Evolutionary conservation across 2,113 vertebrate genomes (phyloP).

Genomic region (Charadrius vociferus): DNA sequence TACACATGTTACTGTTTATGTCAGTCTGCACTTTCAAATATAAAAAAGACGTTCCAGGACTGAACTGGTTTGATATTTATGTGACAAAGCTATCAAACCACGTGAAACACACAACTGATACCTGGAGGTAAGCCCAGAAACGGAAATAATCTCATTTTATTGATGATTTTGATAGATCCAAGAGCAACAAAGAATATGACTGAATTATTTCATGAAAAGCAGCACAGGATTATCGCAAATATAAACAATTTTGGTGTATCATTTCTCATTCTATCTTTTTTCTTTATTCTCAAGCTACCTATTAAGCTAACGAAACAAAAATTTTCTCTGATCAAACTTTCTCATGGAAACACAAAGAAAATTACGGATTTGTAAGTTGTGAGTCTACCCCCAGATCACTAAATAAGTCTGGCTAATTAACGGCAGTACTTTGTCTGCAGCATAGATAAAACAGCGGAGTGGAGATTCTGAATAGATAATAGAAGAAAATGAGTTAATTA

Average conservation of each 20-base stretch:
- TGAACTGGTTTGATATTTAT: background rate
- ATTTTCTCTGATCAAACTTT: background rate
- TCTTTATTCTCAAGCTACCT: background rate
- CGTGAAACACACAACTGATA: background rate
- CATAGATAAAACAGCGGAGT: background rate
- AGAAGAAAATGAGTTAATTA: background rate
- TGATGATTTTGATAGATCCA: background rate
- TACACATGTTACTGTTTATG: background rate
- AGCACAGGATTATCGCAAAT: background rate
- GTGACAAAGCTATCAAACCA: slow-evolving; percentile 26
- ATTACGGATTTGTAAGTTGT: background rate
- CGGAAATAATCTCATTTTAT: background rate
- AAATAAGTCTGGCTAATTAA: background rate
- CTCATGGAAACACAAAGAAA: background rate
- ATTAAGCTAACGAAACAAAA: background rate
- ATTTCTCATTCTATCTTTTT: background rate
- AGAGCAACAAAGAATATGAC: background rate
- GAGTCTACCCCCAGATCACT: background rate
- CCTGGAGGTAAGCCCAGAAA: slow-evolving; percentile 13
- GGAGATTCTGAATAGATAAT: background rate
- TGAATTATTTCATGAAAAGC: background rate
- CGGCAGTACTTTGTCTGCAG: background rate
- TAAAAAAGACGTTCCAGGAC: background rate
- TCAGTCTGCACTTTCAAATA: background rate
- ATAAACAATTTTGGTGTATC: background rate